Percentiles rank a stretch among this genome's conserved stretches.
Evolutionary conservation across 2,888 invertebrate genomes (phyloP).

Genomic region (Dynastes grantii): DNA sequence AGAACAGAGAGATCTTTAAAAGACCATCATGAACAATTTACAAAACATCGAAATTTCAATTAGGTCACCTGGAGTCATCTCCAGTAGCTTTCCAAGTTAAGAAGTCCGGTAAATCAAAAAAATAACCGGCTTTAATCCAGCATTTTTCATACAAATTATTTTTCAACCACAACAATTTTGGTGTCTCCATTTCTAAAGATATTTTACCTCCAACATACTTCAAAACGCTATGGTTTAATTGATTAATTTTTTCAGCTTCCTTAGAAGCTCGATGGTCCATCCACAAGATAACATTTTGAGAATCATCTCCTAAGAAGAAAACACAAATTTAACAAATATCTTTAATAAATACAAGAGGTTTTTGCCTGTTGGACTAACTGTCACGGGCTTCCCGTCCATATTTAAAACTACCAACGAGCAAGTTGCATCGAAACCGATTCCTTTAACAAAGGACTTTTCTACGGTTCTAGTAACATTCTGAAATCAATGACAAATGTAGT

Average conservation of each 20-base stretch:
- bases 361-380: conserved; percentile 78
- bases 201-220: conserved; percentile 93
- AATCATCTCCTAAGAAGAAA: conserved; percentile 72
- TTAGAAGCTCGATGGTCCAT: conserved; percentile 90
- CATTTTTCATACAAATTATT: conserved; percentile 75
- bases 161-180: conserved; percentile 95
- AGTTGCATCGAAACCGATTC: conserved; percentile 96
- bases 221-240: conserved; percentile 81
- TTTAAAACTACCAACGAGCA: conserved; percentile 92
- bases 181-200: conserved; percentile 97
- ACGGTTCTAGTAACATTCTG: conserved; percentile 77
- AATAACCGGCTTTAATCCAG: conserved; percentile 82
- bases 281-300: conserved; percentile 92
- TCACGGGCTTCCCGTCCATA: conserved; percentile 78
- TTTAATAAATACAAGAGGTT: not conserved
- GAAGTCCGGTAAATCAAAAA: conserved; percentile 95
- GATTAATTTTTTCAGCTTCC: conserved; percentile 88
- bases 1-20: conserved; percentile 86
- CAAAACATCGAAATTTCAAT: not conserved
- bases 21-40: not conserved
- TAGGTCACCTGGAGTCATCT: conserved; percentile 75
- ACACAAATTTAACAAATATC: not conserved
- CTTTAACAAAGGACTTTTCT: conserved; percentile 77
- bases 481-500: not conserved
- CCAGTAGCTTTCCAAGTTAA: conserved; percentile 94